Percentiles rank a stretch among this genome's conserved stretches.
phyloP scores from a whole-genome alignment of 2,888 invertebrate genomes.

The Tachina grossa region DNA sequence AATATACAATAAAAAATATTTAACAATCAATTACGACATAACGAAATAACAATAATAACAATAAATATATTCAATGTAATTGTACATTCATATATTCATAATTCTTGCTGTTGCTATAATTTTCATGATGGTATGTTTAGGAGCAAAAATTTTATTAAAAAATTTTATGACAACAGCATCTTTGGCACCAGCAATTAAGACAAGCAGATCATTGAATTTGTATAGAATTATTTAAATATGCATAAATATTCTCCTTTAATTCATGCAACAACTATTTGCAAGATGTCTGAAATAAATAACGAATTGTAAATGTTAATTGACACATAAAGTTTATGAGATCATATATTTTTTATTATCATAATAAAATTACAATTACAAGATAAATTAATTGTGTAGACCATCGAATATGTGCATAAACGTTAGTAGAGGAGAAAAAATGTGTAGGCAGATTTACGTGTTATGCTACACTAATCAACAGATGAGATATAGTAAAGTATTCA shows the following conservation, averaged over 20 bases:
- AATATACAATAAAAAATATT: not conserved
- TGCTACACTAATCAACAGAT: no score
- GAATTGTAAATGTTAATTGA: conserved; percentile 39
- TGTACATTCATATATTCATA: conserved; percentile 31
- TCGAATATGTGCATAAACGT: not conserved
- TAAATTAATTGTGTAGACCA: not conserved
- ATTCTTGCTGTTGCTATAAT: conserved; percentile 23
- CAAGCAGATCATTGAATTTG: conserved; percentile 39
- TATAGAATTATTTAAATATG: conserved; percentile 44
- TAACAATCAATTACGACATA: conserved; percentile 39
- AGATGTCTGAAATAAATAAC: conserved; percentile 16
- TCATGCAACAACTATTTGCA: conserved; percentile 44
- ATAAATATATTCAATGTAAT: conserved; percentile 36
- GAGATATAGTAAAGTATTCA: no score
- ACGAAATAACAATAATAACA: conserved; percentile 15
- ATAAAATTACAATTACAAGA: conserved; percentile 54
- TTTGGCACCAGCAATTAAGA: not conserved
- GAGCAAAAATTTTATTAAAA: conserved; percentile 9
- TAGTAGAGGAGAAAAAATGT: not conserved
- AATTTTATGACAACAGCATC: conserved; percentile 6
- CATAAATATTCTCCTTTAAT: conserved; percentile 10
- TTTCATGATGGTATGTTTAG: conserved; percentile 17
- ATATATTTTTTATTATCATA: conserved; percentile 41
- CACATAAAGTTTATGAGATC: conserved; percentile 51
- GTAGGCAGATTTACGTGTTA: not conserved